Conservation (phyloP, 2,113 vertebrate genomes). For the Vicugna pacos region DNA sequence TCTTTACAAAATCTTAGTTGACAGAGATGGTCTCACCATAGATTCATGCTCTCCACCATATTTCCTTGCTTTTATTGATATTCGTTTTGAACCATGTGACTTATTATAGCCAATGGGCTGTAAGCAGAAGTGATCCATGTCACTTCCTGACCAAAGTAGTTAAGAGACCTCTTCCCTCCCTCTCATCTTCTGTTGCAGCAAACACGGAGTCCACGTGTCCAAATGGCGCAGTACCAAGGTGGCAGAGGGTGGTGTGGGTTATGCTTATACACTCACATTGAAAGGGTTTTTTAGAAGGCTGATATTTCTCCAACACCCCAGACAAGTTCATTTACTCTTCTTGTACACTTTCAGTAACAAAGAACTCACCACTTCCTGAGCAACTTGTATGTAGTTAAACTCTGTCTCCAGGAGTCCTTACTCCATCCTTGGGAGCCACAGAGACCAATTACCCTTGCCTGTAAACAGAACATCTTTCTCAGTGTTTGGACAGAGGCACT, state of each 20-base stretch:
- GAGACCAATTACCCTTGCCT: not conserved
- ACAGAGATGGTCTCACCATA: not conserved
- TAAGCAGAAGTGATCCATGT: not conserved
- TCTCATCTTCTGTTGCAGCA: not conserved
- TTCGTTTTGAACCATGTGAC: not conserved
- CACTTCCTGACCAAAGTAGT: not conserved
- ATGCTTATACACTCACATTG: accelerated
- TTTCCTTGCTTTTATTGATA: not conserved
- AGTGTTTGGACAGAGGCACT: not conserved
- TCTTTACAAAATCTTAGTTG: not conserved
- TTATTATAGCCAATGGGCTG: not conserved
- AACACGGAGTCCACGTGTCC: accelerated
- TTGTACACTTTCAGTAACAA: not conserved
- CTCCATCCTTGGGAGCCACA: not conserved
- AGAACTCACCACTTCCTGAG: not conserved
- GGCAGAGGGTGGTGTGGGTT: not conserved
- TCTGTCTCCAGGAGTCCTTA: not conserved
- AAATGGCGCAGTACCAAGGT: not conserved
- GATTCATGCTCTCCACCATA: not conserved
- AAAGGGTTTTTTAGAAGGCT: not conserved
- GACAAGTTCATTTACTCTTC: not conserved
- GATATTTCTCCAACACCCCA: not conserved
- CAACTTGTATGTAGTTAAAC: not conserved
- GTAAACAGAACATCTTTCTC: not conserved
- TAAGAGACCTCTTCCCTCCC: too few relatives aligned